Percentiles rank a stretch among this genome's conserved stretches.
phyloP scores from a whole-genome alignment of 2,888 invertebrate genomes.

The Agrochola litura region DNA sequence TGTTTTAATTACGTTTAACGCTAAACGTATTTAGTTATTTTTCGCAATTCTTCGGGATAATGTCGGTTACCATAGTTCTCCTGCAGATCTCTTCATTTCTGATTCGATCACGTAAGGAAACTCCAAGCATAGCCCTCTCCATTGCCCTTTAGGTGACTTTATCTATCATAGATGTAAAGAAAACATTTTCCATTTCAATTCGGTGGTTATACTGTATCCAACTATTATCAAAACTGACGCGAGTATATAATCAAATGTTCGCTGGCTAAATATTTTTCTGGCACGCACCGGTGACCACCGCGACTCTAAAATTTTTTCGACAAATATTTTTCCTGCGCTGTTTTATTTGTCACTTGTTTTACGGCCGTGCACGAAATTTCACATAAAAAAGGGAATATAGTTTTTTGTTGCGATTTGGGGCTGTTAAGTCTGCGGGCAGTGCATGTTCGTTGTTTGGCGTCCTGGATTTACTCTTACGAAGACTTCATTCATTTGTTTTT shows the following conservation, averaged over 20 bases:
- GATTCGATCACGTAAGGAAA: too few species aligned
- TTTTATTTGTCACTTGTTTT: constrained; percentile 66
- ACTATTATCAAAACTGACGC: constrained; percentile 34
- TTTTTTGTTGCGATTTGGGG: constrained; percentile 59
- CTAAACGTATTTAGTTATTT: background rate
- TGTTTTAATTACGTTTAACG: background rate
- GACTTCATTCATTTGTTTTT: background rate
- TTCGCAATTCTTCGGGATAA: too few species aligned
- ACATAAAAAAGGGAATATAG: constrained; percentile 54
- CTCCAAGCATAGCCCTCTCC: too few species aligned
- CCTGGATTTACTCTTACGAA: background rate
- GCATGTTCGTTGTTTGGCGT: background rate
- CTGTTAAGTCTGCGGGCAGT: constrained; percentile 27
- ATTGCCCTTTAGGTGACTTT: too few species aligned
- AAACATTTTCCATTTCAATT: constrained; percentile 16
- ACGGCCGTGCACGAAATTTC: constrained; percentile 58
- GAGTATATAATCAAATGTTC: constrained; percentile 33
- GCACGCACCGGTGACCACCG: constrained; percentile 25
- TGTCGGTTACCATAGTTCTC: too few species aligned
- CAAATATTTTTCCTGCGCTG: constrained; percentile 57
- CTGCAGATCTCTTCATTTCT: too few species aligned
- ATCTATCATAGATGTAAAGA: background rate
- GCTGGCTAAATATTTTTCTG: constrained; percentile 37
- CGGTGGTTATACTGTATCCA: background rate
- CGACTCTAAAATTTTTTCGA: constrained; percentile 48